phyloP scores from a whole-genome alignment of 2,888 invertebrate genomes.

The Acleris emargana region DNA sequence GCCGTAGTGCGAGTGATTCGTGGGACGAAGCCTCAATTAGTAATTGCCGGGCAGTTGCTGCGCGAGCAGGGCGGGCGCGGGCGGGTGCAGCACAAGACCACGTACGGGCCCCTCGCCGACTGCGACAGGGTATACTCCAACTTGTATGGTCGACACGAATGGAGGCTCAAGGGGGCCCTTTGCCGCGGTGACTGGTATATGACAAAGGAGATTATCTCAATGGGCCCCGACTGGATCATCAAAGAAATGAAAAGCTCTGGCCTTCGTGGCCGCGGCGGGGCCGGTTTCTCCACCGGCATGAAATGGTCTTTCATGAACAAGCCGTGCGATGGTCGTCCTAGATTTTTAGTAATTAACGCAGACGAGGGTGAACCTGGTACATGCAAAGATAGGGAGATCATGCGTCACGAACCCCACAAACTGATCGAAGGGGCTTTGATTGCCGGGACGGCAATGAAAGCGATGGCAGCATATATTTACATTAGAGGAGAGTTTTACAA shows the following conservation, averaged over 20 bases:
- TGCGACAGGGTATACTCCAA: constrained; percentile 98
- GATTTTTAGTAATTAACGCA: constrained; percentile 99
- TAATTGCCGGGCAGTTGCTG: constrained; percentile 82
- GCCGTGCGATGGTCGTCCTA: constrained; percentile 97
- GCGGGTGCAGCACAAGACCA: constrained; percentile 85
- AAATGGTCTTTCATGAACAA: constrained; percentile 99
- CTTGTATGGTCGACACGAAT: constrained; percentile 98
- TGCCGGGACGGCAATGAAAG: constrained; percentile 98
- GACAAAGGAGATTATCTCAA: constrained; percentile 97
- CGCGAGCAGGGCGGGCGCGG: constrained; percentile 75
- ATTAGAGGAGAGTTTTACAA: constrained; percentile 99
- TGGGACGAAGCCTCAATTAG: constrained; percentile 81
- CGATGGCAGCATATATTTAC: constrained; percentile 99
- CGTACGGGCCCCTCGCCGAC: constrained; percentile 93
- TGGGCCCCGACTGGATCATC: constrained; percentile 98
- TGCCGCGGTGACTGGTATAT: constrained; percentile 98
- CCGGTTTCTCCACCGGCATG: constrained; percentile 99
- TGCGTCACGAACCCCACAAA: constrained; percentile 99
- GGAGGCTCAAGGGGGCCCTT: constrained; percentile 96
- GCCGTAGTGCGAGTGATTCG: constrained; percentile 87
- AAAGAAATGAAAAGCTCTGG: constrained; percentile 98
- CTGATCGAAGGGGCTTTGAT: constrained; percentile 97
- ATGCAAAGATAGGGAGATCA: constrained; percentile 99
- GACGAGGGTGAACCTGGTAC: constrained; percentile 99
- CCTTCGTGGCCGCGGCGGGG: constrained; percentile 97